These are phyloP conservation scores for Pristionchus japonicus DNA, from an alignment of 2,888 invertebrate species.

Conservation along the genomic window DNA sequence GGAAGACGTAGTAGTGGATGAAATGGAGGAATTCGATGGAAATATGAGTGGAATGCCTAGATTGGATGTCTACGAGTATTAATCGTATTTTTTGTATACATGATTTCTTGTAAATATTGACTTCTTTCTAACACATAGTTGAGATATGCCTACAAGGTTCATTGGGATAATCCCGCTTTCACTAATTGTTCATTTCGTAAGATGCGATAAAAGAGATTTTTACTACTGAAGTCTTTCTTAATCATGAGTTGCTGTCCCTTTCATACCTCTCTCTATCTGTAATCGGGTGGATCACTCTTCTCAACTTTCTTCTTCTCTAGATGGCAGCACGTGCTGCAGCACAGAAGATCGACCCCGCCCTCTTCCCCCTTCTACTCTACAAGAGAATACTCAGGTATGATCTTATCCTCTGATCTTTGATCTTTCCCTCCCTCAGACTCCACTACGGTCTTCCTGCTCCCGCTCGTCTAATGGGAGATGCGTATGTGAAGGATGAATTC, in stretches of 20 bases:
- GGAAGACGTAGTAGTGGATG: slow-evolving; percentile 8
- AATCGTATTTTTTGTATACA: neutral
- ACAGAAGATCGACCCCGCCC: slow-evolving; percentile 47
- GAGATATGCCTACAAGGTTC: neutral
- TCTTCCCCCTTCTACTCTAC: slow-evolving; percentile 61
- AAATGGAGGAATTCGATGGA: neutral
- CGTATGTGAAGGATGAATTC: slow-evolving; percentile 70
- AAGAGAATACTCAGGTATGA: slow-evolving; percentile 57
- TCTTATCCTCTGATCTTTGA: neutral
- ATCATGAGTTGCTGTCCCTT: too few relatives aligned
- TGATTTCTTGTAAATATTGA: neutral
- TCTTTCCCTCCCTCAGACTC: slow-evolving; percentile 50
- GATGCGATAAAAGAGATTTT: neutral
- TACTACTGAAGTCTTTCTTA: neutral
- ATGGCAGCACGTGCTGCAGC: slow-evolving; percentile 47
- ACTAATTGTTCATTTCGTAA: neutral
- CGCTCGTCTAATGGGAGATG: slow-evolving; percentile 68
- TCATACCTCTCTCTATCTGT: too few relatives aligned
- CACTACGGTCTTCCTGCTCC: slow-evolving; percentile 69
- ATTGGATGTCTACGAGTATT: neutral
- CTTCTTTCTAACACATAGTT: neutral
- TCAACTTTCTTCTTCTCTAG: neutral
- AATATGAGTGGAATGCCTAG: neutral
- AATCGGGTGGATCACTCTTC: neutral
- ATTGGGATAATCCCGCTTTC: neutral